These are phyloP conservation scores for Tenebrio molitor DNA, from an alignment of 1,140 invertebrate genomes.

Conservation along the genomic window DNA sequence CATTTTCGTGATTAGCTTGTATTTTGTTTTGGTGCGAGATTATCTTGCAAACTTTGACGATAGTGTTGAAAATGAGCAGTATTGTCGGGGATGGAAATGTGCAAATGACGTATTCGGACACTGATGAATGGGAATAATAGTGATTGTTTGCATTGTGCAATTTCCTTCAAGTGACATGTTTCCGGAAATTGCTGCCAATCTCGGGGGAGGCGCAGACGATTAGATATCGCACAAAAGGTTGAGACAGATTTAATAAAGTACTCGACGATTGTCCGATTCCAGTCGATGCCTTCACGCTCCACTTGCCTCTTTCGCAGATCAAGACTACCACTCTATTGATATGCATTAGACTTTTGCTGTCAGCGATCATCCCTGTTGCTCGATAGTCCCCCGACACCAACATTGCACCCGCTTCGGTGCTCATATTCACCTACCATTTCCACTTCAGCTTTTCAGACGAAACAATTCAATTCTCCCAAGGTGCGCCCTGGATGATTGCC, in stretches of 20 bases:
- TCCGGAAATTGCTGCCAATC: conserved; percentile 64
- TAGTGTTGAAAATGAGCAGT: neutral
- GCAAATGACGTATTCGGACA: conserved; percentile 40
- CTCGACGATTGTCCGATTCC: conserved; percentile 60
- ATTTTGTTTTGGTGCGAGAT: no score
- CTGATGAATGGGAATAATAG: conserved; percentile 59
- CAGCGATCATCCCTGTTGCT: conserved; percentile 42
- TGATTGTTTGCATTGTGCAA: conserved; percentile 61
- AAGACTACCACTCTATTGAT: conserved; percentile 56
- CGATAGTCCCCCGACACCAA: conserved; percentile 37
- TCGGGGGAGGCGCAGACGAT: conserved; percentile 57
- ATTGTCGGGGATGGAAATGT: neutral
- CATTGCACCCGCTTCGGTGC: conserved; percentile 40
- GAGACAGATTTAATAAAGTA: conserved; percentile 61
- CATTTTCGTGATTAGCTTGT: no score
- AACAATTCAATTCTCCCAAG: conserved; percentile 26
- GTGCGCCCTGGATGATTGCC: conserved; percentile 10
- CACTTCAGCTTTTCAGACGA: conserved; percentile 17
- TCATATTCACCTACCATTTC: conserved; percentile 37
- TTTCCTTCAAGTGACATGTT: conserved; percentile 62
- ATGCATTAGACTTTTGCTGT: conserved; percentile 57
- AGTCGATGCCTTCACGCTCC: conserved; percentile 53
- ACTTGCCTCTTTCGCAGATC: conserved; percentile 52
- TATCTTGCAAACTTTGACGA: neutral
- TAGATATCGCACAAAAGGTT: conserved; percentile 60